Conservation (phyloP, 2,888 invertebrate species). For the Onthophagus sagittarius region DNA sequence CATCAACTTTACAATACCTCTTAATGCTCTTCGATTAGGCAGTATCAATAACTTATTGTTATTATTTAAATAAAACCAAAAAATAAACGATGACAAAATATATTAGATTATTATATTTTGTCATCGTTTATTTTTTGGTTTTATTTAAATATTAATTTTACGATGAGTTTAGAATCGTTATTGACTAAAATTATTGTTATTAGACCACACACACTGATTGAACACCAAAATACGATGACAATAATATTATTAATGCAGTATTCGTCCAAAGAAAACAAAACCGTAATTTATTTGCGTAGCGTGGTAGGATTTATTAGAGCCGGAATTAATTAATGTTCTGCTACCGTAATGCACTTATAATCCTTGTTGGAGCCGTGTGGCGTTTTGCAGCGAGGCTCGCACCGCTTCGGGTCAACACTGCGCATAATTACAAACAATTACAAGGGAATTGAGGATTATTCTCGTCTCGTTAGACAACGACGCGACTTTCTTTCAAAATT, state of each 20-base stretch:
- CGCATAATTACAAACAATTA: slow-evolving; percentile 10
- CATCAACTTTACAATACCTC: no score
- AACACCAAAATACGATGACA: background rate
- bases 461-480: background rate
- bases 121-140: no score
- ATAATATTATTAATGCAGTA: background rate
- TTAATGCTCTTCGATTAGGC: no score
- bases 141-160: no score
- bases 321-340: slow-evolving; percentile 13
- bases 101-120: no score
- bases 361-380: slow-evolving; percentile 9
- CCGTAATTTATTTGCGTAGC: slow-evolving; percentile 7
- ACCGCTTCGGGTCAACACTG: slow-evolving; percentile 3
- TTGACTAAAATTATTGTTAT: no score
- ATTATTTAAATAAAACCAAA: no score
- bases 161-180: no score
- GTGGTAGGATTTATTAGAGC: slow-evolving; percentile 10
- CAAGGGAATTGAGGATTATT: slow-evolving; percentile 5
- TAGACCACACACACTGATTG: no score
- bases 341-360: slow-evolving; percentile 12
- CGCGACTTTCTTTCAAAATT: background rate
- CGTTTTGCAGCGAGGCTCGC: background rate
- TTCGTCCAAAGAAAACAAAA: slow-evolving; percentile 4
- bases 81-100: no score
- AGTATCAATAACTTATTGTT: no score